phyloP scores from a whole-genome alignment of 2,888 invertebrate genomes.

The Toxonevra muliebris region DNA sequence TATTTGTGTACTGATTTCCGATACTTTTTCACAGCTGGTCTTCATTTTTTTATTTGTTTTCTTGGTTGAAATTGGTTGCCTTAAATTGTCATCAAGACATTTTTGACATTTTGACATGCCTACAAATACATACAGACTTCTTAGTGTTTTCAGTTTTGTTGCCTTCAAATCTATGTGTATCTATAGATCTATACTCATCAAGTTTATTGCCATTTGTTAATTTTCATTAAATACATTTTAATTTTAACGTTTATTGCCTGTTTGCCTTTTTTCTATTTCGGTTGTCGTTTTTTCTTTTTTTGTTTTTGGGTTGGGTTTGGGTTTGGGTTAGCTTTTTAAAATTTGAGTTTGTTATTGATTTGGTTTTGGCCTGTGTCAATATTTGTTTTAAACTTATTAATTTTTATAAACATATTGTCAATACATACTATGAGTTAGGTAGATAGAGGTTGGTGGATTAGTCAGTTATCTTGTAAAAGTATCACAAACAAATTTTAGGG shows the following conservation, averaged over 20 bases:
- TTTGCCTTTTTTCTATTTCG: background rate
- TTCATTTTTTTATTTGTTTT: background rate
- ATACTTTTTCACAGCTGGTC: background rate
- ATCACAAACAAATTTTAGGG: too few species aligned
- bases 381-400: background rate
- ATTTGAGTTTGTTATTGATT: background rate
- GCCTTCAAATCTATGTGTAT: too few species aligned
- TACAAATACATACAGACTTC: too few species aligned
- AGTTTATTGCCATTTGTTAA: too few species aligned
- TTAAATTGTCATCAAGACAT: background rate
- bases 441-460: too few species aligned
- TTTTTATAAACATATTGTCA: background rate
- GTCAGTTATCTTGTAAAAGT: too few species aligned
- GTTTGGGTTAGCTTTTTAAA: background rate
- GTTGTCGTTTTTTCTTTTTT: background rate
- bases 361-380: constrained; percentile 10
- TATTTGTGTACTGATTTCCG: too few species aligned
- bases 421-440: too few species aligned
- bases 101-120: background rate
- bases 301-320: background rate
- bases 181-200: too few species aligned
- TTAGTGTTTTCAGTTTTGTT: too few species aligned
- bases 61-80: background rate
- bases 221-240: too few species aligned
- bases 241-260: background rate